These are phyloP conservation scores for Dysidea cf. avara DNA, from an alignment of 37 sponge, comb jelly and placozoan species.

Conservation along the genomic window DNA sequence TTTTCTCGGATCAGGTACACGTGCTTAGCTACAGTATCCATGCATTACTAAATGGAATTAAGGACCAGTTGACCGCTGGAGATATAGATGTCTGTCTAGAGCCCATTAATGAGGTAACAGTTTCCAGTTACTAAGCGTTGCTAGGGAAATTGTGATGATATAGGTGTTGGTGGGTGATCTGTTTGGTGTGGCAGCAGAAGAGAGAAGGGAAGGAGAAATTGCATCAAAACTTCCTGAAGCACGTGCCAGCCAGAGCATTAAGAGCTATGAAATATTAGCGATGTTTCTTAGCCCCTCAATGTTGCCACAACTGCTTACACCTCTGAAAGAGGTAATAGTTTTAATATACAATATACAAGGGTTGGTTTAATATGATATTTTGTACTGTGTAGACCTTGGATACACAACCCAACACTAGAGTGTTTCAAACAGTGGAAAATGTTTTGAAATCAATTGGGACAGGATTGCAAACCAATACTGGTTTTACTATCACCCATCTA, in stretches of 20 bases:
- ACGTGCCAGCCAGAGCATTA: constrained; percentile 60
- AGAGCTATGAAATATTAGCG: constrained; percentile 56
- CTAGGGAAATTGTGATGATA: too few species aligned
- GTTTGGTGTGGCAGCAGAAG: constrained; percentile 84
- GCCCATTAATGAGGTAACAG: constrained; percentile 35
- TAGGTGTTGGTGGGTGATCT: constrained; percentile 67
- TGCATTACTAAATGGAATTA: constrained; percentile 64
- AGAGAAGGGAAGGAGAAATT: constrained; percentile 72
- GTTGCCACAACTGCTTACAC: constrained; percentile 51
- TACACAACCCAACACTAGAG: constrained; percentile 18
- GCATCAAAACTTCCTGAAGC: constrained; percentile 78
- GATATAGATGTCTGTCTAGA: constrained; percentile 76
- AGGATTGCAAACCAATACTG: constrained; percentile 63
- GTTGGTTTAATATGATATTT: background rate
- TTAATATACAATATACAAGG: background rate
- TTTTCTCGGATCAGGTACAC: constrained; percentile 58
- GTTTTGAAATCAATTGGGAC: constrained; percentile 38
- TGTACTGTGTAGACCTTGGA: constrained; percentile 41
- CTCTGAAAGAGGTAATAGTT: constrained; percentile 57
- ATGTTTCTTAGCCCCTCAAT: constrained; percentile 63
- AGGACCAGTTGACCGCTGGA: constrained; percentile 48
- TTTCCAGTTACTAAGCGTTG: background rate
- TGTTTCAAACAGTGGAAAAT: constrained; percentile 55
- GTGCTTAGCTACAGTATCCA: constrained; percentile 78
- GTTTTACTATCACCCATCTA: constrained; percentile 43